phyloP scores from a whole-genome alignment of 1,140 invertebrate species.

The Rhynchophorus ferrugineus region DNA sequence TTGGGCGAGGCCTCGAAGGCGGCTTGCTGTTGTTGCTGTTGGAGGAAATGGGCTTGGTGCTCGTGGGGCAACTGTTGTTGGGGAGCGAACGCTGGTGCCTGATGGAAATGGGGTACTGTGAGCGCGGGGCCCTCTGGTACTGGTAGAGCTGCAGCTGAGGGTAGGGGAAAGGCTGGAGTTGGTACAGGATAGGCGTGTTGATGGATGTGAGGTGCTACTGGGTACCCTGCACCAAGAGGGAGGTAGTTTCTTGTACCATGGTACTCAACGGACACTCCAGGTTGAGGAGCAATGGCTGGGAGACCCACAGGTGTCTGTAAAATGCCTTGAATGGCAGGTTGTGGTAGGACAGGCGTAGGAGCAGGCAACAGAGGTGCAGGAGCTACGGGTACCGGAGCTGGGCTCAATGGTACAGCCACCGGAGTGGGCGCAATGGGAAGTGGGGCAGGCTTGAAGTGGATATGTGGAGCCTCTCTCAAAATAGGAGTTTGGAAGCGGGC shows the following conservation, averaged over 20 bases:
- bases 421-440: background rate
- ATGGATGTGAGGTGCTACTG: too few species aligned
- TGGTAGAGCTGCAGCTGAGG: conserved; percentile 4
- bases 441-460: conserved; percentile 8
- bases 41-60: background rate
- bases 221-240: background rate
- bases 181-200: conserved; percentile 1
- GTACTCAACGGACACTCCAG: conserved; percentile 18
- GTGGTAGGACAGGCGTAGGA: too few species aligned
- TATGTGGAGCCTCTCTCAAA: conserved; percentile 18
- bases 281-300: conserved; percentile 8
- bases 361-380: conserved; percentile 6
- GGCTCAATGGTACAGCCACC: conserved; percentile 3
- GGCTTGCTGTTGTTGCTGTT: conserved; percentile 3
- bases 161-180: conserved; percentile 1
- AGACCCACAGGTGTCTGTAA: conserved; percentile 10
- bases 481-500: conserved; percentile 22
- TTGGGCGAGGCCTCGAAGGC: conserved; percentile 4
- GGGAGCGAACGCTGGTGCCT: conserved; percentile 2
- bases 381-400: background rate
- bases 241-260: conserved; percentile 22
- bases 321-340: background rate
- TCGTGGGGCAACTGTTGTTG: conserved; percentile 10
- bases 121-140: too few species aligned
- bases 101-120: conserved; percentile 16